These are phyloP conservation scores for Aspidoscelis tigris DNA, from an alignment of 2,113 vertebrate genomes.

Conservation along the genomic window DNA sequence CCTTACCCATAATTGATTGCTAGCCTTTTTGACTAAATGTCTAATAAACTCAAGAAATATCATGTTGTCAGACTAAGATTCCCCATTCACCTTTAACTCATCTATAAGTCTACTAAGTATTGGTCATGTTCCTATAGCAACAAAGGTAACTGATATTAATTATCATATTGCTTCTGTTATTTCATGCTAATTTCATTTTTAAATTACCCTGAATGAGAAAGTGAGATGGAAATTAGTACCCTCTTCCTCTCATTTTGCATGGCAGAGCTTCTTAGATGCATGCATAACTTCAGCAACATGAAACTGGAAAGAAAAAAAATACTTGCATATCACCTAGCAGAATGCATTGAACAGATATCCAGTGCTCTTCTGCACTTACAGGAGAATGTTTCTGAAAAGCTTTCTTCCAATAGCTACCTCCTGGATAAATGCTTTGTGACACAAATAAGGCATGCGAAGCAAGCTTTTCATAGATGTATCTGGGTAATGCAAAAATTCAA, in stretches of 20 bases:
- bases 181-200: conserved; percentile 67
- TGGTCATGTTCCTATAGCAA: conserved; percentile 69
- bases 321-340: no score
- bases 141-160: conserved; percentile 74
- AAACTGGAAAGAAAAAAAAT: background rate
- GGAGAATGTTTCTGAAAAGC: no score
- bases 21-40: conserved; percentile 56
- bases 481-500: no score
- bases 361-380: no score
- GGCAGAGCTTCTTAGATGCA: background rate
- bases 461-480: no score
- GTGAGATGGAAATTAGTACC: conserved; percentile 35
- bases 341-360: no score
- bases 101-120: conserved; percentile 66
- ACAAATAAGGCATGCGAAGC: no score
- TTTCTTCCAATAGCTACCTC: no score
- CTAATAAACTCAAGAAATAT: conserved; percentile 61
- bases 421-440: no score
- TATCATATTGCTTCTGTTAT: conserved; percentile 57
- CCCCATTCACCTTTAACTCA: conserved; percentile 70
- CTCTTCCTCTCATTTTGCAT: conserved; percentile 13
- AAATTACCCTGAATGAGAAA: conserved; percentile 58
- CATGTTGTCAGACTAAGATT: conserved; percentile 38
- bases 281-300: background rate
- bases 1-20: conserved; percentile 62